These are phyloP conservation scores for Eucriotettix oculatus DNA, from an alignment of 2,888 invertebrate species.

Conservation along the genomic window DNA sequence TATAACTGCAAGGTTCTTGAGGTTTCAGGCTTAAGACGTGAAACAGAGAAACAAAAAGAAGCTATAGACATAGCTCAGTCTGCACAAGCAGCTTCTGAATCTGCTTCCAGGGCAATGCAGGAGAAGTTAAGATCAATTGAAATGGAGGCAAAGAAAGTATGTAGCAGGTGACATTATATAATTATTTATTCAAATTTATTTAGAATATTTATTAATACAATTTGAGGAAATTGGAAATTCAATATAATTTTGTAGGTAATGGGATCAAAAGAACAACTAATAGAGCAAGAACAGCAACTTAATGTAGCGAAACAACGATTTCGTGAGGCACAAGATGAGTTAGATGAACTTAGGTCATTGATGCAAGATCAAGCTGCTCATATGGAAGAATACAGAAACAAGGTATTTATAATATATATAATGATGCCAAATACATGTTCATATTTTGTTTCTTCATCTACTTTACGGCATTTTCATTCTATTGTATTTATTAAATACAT, in stretches of 20 bases:
- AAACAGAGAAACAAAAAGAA: slow-evolving; percentile 31
- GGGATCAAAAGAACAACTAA: slow-evolving; percentile 42
- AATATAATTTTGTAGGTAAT: slow-evolving; percentile 1
- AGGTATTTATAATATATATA: slow-evolving; percentile 18
- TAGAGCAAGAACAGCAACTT: slow-evolving; percentile 41
- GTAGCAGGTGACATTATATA: too few relatives aligned
- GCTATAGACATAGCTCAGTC: slow-evolving; percentile 25
- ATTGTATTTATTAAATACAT: background rate
- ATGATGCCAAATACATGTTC: background rate
- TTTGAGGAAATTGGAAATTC: background rate
- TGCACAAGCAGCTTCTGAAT: slow-evolving; percentile 37
- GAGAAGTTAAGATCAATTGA: slow-evolving; percentile 27
- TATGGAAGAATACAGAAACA: slow-evolving; percentile 50
- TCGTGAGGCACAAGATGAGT: slow-evolving; percentile 40
- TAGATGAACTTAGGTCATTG: slow-evolving; percentile 24
- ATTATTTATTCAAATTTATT: background rate
- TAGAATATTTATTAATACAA: background rate
- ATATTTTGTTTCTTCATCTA: background rate
- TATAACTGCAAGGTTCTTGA: slow-evolving; percentile 51
- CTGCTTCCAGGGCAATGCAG: slow-evolving; percentile 38
- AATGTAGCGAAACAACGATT: slow-evolving; percentile 34
- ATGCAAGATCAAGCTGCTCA: slow-evolving; percentile 49
- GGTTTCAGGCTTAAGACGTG: slow-evolving; percentile 36
- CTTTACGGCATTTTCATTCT: background rate
- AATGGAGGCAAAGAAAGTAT: slow-evolving; percentile 15